These are phyloP conservation scores for Heliangelus exortis DNA, from an alignment of 2,797 vertebrate species.

Conservation along the genomic window DNA sequence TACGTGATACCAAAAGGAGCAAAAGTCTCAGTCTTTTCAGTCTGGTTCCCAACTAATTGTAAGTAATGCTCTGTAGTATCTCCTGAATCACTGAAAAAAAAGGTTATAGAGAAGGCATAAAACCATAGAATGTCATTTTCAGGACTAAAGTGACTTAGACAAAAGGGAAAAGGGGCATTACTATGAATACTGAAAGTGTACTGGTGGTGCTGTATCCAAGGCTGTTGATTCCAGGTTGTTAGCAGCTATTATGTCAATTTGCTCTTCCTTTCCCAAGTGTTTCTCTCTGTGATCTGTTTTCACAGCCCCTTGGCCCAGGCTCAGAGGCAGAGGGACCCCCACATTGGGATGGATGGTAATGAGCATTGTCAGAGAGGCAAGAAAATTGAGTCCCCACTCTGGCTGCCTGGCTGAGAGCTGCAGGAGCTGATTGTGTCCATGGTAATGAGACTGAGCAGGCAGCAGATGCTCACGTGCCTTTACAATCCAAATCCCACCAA, in stretches of 20 bases:
- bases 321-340: constrained; percentile 42
- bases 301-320: background rate
- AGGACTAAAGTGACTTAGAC: background rate
- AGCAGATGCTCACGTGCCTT: constrained; percentile 98
- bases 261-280: background rate
- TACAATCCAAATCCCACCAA: constrained; percentile 87
- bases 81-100: background rate
- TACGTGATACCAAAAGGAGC: background rate
- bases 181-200: background rate
- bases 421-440: constrained; percentile 89
- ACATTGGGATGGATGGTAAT: constrained; percentile 73
- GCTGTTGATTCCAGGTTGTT: background rate
- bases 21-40: background rate
- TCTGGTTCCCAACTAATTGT: background rate
- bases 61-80: background rate
- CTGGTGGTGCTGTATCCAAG: background rate
- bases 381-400: constrained; percentile 71
- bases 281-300: constrained; percentile 25
- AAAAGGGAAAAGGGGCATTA: background rate
- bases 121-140: background rate
- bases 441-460: constrained; percentile 88
- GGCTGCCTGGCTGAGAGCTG: constrained; percentile 76
- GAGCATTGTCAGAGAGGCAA: constrained; percentile 71
- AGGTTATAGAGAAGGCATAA: background rate
- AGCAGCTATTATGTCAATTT: constrained; percentile 1